These are phyloP conservation scores for Aradophagus sp. DNA, from an alignment of 1,140 invertebrate species.

Conservation along the genomic window DNA sequence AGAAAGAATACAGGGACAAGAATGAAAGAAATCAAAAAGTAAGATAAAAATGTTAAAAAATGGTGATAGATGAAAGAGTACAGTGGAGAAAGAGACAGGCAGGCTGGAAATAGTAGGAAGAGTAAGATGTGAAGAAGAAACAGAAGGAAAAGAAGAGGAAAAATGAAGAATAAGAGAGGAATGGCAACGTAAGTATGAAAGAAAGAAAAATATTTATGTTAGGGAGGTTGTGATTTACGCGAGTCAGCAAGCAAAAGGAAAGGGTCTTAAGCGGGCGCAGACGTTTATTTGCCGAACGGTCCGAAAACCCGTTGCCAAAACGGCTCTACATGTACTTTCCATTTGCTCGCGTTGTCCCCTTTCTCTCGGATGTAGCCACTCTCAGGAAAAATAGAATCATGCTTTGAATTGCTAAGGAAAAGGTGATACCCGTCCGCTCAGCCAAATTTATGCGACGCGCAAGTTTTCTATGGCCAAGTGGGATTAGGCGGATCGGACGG, in stretches of 20 bases:
- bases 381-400: constrained; percentile 49
- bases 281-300: constrained; percentile 60
- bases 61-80: too few relatives aligned
- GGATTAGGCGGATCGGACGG: constrained; percentile 5
- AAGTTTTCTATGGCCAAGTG: constrained; percentile 6
- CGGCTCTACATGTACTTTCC: constrained; percentile 71
- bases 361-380: constrained; percentile 42
- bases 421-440: constrained; percentile 24
- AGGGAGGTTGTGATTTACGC: too few relatives aligned
- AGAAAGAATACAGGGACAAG: too few relatives aligned
- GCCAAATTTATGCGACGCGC: constrained; percentile 18
- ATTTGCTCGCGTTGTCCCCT: constrained; percentile 63
- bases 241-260: too few relatives aligned
- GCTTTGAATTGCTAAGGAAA: constrained; percentile 46
- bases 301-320: constrained; percentile 50
- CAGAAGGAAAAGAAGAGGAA: constrained; percentile 19
- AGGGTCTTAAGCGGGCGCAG: too few relatives aligned
- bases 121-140: constrained; percentile 5
- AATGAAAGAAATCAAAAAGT: too few relatives aligned
- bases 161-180: too few relatives aligned
- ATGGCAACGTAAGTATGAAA: too few relatives aligned
- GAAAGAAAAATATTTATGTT: too few relatives aligned
- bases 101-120: too few relatives aligned
- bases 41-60: too few relatives aligned
- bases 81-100: too few relatives aligned